Base-by-base conservation (phyloP, 2,797 vertebrate genomes). In the Pelodytes ibericus region DNA sequence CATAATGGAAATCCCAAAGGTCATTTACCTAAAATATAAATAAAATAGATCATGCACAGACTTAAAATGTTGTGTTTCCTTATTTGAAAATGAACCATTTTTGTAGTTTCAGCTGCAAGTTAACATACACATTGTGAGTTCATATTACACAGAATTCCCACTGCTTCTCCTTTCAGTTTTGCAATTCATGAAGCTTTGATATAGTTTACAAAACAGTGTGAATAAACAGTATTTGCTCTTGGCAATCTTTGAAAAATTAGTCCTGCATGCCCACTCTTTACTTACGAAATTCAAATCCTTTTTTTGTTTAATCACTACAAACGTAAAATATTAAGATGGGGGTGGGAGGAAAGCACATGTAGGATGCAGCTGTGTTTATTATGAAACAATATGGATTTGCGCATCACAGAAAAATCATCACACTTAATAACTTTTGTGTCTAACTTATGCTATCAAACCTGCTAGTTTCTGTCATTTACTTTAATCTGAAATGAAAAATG, bases 361-460 rank as follows among this genome's bases (percentile, higher is more conserved):
- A 68, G 76, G 63, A 68, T 79, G 76, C 76, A 79, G 76, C 76
- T 79, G 76, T 79, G 70, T 79, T 79, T 79, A 73, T 44, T 61
- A 73, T 61, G 53, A 67, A 78, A 61, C 63, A 61, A 68, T 61
- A 31, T 68, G 70, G 26, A 26, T 29, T 24, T n/a, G 15, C 31
- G 44, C 31, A 68, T 73, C 63, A 73, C 63, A 72, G n/a, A 59
- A 77, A 39, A 60, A 66, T 15, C 58, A 60, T 61, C 31, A 60
- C 53, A 72, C 15, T n/a, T n/a, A n/a, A n/a, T n/a, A n/a, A n/a
- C n/a, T n/a, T n/a, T n/a, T n/a, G n/a, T n/a, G n/a, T n/a, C n/a
- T n/a, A n/a, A n/a, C n/a, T n/a, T n/a, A n/a, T 24, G 11, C 16
- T 16, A 6, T n/a, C 20, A 53, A 24, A 53, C 49, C 20, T 53